Percentiles rank a stretch among this genome's conserved stretches.
phyloP scores from a whole-genome alignment of 2,113 vertebrate genomes.

The Tylochromis polylepis region DNA sequence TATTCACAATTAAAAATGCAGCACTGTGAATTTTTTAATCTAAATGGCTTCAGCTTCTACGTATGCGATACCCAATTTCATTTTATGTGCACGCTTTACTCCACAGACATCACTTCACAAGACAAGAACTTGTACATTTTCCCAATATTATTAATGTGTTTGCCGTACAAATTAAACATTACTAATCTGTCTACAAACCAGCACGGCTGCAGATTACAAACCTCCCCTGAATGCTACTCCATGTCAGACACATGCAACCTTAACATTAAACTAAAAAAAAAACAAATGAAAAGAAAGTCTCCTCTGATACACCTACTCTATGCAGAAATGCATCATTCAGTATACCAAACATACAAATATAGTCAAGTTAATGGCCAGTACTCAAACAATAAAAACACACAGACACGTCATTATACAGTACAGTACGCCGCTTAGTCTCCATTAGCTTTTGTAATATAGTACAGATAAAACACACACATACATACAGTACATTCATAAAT shows the following conservation, averaged over 20 bases:
- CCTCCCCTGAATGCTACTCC: constrained; percentile 15
- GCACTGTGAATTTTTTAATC: constrained; percentile 5
- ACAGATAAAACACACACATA: constrained; percentile 23
- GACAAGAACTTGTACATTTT: constrained; percentile 38
- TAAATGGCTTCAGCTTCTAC: constrained; percentile 27
- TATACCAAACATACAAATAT: constrained; percentile 5
- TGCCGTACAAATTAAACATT: constrained; percentile 10
- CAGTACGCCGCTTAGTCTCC: background rate
- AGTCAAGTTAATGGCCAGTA: background rate
- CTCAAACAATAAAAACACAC: constrained; percentile 26
- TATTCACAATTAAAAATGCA: constrained; percentile 14
- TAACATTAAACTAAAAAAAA: background rate
- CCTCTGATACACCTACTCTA: background rate
- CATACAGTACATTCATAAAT: constrained; percentile 22
- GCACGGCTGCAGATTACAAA: background rate
- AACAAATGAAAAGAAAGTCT: background rate
- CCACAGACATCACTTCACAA: constrained; percentile 56
- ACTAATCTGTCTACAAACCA: background rate
- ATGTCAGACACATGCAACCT: constrained; percentile 45
- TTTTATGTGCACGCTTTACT: constrained; percentile 33
- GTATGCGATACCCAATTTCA: constrained; percentile 1
- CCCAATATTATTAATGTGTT: background rate
- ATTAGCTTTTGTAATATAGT: background rate
- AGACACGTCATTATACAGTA: constrained; percentile 36
- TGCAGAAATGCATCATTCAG: background rate